These are phyloP conservation scores for Lichenostomus cassidix DNA, from an alignment of 2,113 vertebrate species.

Conservation along the genomic window DNA sequence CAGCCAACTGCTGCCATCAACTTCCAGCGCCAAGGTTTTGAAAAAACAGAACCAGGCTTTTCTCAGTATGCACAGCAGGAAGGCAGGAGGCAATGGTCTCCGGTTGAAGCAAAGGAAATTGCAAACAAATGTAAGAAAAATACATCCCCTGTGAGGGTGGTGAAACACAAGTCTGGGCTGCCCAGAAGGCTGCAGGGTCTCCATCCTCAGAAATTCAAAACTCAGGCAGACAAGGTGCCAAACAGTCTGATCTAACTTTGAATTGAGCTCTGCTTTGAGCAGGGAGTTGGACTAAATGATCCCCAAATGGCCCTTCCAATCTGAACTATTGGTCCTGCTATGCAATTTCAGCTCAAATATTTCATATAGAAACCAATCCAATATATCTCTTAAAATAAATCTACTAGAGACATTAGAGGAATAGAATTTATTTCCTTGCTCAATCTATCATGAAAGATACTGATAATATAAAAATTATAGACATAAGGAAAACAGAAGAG, in stretches of 20 bases:
- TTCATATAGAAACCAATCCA: not conserved
- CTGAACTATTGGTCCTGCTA: not conserved
- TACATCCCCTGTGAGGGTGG: fast-evolving
- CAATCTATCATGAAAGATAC: not conserved
- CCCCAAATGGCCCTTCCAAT: not conserved
- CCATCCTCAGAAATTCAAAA: not conserved
- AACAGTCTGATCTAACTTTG: not conserved
- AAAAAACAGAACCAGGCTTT: not conserved
- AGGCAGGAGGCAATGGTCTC: not conserved
- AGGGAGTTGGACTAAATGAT: not conserved
- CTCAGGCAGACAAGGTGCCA: not conserved
- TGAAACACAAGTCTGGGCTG: not conserved
- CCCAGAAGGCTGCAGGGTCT: not conserved
- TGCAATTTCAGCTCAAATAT: not conserved
- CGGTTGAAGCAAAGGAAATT: not conserved
- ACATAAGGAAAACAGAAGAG: not conserved
- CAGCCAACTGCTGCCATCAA: not conserved
- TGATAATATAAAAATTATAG: not conserved
- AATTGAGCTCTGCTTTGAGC: not conserved
- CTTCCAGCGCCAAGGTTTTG: not conserved
- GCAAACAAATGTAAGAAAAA: not conserved
- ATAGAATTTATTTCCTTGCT: not conserved
- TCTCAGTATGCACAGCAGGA: not conserved
- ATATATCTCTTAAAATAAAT: not conserved
- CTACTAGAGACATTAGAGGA: not conserved